Evolutionary conservation across 1,140 invertebrate species (phyloP).

Genomic region (Camponotus vicinus): DNA sequence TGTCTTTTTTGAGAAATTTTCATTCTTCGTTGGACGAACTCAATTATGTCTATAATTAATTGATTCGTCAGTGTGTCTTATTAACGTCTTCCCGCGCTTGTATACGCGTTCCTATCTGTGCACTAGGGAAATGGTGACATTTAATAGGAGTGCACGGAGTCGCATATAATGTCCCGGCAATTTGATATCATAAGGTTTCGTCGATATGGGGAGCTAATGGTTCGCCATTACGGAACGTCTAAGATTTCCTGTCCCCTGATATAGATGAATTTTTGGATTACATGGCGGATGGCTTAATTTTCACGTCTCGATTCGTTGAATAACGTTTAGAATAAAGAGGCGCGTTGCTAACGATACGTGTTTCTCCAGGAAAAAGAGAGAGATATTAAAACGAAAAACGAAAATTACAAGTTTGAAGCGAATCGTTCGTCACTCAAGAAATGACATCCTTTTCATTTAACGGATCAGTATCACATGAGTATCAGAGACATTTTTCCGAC

Average conservation of each 20-base stretch:
- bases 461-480: too few relatives aligned
- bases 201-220: constrained; percentile 69
- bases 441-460: too few relatives aligned
- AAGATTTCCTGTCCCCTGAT: constrained; percentile 61
- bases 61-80: constrained; percentile 25
- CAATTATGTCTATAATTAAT: constrained; percentile 36
- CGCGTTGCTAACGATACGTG: too few relatives aligned
- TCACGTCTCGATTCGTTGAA: not conserved
- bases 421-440: too few relatives aligned
- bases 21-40: not conserved
- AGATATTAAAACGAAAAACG: too few relatives aligned
- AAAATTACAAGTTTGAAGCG: too few relatives aligned
- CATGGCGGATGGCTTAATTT: constrained; percentile 4
- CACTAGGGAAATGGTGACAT: constrained; percentile 50
- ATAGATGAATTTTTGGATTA: constrained; percentile 72
- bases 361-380: too few relatives aligned
- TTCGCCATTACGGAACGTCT: constrained; percentile 72
- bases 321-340: too few relatives aligned
- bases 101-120: not conserved
- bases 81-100: constrained; percentile 21
- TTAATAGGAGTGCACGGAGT: constrained; percentile 67
- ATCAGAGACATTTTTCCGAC: too few relatives aligned
- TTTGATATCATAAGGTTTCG: constrained; percentile 66
- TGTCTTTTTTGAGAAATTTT: not conserved
- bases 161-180: constrained; percentile 71